Evolutionary conservation across 2,888 invertebrate species (phyloP).

Genomic region (Mystacides longicornis): DNA sequence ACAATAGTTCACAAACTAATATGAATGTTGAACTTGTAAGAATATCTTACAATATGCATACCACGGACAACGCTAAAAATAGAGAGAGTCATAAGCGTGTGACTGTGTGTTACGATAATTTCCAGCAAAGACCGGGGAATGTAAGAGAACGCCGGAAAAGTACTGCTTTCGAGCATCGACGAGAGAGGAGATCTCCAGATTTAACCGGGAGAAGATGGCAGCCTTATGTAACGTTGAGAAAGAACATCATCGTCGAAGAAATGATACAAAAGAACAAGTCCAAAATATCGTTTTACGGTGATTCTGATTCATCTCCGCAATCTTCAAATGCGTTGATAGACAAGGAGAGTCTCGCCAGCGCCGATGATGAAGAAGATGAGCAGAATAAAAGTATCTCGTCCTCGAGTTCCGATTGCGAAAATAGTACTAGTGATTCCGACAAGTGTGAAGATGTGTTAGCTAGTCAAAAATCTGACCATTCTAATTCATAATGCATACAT

Average conservation of each 20-base stretch:
- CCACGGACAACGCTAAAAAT: too few species aligned
- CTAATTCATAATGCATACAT: constrained; percentile 11
- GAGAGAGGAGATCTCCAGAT: constrained; percentile 37
- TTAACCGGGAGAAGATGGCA: constrained; percentile 48
- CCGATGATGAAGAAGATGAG: background rate
- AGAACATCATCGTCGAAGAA: constrained; percentile 42
- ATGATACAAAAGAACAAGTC: constrained; percentile 40
- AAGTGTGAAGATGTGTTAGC: background rate
- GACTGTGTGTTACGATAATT: background rate
- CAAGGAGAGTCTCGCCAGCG: background rate
- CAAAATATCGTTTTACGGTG: constrained; percentile 4
- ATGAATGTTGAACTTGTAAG: too few species aligned
- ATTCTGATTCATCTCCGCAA: background rate
- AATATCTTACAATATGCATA: too few species aligned
- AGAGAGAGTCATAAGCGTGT: background rate
- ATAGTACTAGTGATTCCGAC: background rate
- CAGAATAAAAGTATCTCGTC: too few species aligned
- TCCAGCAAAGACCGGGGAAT: background rate
- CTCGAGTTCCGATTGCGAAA: too few species aligned
- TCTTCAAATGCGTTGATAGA: background rate
- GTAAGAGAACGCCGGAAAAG: background rate
- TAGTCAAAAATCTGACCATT: constrained; percentile 12
- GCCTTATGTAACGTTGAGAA: constrained; percentile 46
- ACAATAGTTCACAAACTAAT: too few species aligned
- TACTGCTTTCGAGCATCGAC: constrained; percentile 7